Evolutionary conservation across 2,797 vertebrate genomes (phyloP).

Genomic region (Crax fasciolata): DNA sequence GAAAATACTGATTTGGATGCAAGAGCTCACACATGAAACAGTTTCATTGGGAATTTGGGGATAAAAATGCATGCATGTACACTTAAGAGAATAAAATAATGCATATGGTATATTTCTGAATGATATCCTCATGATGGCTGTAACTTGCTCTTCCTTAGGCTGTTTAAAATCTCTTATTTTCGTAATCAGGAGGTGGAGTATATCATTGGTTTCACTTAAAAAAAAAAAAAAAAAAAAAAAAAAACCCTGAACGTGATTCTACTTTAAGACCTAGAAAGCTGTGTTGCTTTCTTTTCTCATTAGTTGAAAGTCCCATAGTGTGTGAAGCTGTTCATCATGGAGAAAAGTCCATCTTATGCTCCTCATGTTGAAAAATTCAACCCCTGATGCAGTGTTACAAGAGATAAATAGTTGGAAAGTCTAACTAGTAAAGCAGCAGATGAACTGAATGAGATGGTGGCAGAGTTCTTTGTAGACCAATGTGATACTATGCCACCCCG

Average conservation of each 20-base stretch:
- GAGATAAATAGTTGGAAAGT: background rate
- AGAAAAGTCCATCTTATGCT: background rate
- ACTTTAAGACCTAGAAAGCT: background rate
- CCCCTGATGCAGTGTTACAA: background rate
- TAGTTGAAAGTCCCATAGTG: background rate
- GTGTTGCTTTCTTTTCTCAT: background rate
- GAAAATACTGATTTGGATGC: background rate
- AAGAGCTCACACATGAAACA: background rate
- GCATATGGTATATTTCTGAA: background rate
- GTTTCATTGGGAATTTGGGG: background rate
- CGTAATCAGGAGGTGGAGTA: background rate
- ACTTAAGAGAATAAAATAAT: background rate
- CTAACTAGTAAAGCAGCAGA: background rate
- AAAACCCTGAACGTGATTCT: too few species aligned
- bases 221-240: too few species aligned
- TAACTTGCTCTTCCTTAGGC: background rate
- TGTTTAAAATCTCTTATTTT: background rate
- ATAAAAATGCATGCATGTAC: accelerated
- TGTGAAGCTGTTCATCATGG: accelerated
- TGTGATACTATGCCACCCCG: too few species aligned
- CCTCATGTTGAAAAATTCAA: accelerated
- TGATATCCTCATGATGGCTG: background rate
- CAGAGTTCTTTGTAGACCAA: accelerated
- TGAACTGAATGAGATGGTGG: background rate
- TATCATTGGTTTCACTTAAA: background rate